Percentiles rank a stretch among this genome's conserved stretches.
Conservation (phyloP, 2,797 vertebrate genomes). For the Sandelia bainsii region DNA sequence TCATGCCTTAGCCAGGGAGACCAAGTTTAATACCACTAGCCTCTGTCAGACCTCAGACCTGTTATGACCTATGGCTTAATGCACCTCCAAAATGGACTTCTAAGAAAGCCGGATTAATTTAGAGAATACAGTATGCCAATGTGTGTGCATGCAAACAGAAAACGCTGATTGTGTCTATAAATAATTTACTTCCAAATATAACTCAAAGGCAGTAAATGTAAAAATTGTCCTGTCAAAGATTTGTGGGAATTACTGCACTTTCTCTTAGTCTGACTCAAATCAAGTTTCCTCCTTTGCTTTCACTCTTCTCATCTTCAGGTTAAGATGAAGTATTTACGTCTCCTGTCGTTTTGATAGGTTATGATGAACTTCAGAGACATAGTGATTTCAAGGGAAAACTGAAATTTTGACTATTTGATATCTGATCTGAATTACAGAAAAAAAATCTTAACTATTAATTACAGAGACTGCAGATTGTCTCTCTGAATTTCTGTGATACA, state of each 20-base stretch:
- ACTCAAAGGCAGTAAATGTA: conserved; percentile 33
- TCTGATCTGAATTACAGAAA: conserved; percentile 2
- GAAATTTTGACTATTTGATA: neutral
- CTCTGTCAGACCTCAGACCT: conserved; percentile 55
- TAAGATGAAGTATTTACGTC: conserved; percentile 1
- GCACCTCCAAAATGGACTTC: conserved; percentile 61
- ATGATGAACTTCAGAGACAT: too few species aligned
- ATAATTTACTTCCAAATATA: conserved; percentile 61
- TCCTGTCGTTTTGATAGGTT: neutral
- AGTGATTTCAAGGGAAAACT: conserved; percentile 14
- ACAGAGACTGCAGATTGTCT: neutral
- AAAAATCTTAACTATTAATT: neutral
- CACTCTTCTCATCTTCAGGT: conserved; percentile 6
- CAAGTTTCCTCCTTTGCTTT: neutral
- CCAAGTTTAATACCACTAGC: conserved; percentile 69
- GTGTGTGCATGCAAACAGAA: conserved; percentile 47
- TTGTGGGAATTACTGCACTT: conserved; percentile 51
- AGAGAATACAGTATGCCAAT: conserved; percentile 20
- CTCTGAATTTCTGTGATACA: too few species aligned
- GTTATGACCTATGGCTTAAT: conserved; percentile 73
- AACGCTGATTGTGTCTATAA: conserved; percentile 29
- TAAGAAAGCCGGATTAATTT: conserved; percentile 64
- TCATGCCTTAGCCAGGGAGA: conserved; percentile 38
- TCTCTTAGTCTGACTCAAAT: conserved; percentile 7
- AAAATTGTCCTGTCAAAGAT: conserved; percentile 49